Base-by-base conservation (phyloP, 2,888 invertebrate genomes). In the Melinopterus prodromus region DNA sequence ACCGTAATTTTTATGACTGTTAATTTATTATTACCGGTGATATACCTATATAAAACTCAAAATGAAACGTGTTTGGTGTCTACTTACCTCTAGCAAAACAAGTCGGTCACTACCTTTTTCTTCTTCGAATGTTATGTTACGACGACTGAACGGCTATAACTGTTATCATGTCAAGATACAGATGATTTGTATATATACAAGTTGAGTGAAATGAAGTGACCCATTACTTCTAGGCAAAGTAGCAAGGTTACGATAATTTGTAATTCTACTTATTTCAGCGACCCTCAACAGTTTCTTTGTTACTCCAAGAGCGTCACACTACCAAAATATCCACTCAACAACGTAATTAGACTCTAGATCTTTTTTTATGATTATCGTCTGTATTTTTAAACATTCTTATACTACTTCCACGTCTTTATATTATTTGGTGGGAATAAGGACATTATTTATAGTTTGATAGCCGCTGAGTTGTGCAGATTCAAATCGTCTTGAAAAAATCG, bases 131-230 rank as follows among this genome's bases (percentile, higher is more conserved):
- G 5, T 53, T 53, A 53, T 9, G 53, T 53, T 53, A 53, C 2
- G 53, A 4, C 53, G 26, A 53, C 9, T 53, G 53, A 53, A 53
- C 9, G 12, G 53, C 53, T 53, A 53, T 53, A 53, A 53, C 53
- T 9, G 53, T 53, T 53, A 53, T 53, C 53, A 53, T 6, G 7
- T 7, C 53, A 12, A 53, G 53, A 53, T 53, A 53, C 12, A 26
- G 26, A 26, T 26, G 12, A 9, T 53, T 53, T 53, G 53, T 53
- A 9, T 53, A 53, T 53, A 53, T 53, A 53, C 53, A 53, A 53
- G 53, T 53, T 53, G 53, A 53, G 53, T 53, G 53, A 53, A 53
- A 53, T 53, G 53, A 53, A 53, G 53, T 53, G 53, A 53, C 53
- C 53, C 53, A 53, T 53, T 53, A 53, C 7, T 53, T 53, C 53